Percentiles rank a stretch among this genome's conserved stretches.
Evolutionary conservation across 2,113 vertebrate genomes (phyloP).

Genomic region (Corvus hawaiiensis): DNA sequence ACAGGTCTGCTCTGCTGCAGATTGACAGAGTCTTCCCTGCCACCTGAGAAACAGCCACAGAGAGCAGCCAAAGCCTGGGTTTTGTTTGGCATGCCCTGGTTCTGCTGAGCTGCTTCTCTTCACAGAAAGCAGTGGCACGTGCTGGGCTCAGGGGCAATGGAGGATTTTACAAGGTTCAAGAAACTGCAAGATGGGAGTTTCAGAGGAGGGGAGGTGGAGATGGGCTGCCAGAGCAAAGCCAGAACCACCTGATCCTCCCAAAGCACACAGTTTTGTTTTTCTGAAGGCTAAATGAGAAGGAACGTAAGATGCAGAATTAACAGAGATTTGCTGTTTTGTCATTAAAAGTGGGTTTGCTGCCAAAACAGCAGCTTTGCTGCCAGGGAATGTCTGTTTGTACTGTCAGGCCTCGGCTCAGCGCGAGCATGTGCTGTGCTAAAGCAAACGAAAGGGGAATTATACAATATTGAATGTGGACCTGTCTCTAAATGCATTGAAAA

Average conservation of each 20-base stretch:
- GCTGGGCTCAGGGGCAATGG: background rate
- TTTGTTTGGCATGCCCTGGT: background rate
- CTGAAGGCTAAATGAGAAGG: background rate
- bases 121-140: accelerated
- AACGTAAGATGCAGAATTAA: background rate
- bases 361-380: background rate
- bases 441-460: slow-evolving; percentile 58
- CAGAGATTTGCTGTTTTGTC: background rate
- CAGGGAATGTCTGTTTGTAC: background rate
- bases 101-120: background rate
- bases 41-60: background rate
- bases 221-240: background rate
- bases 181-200: background rate
- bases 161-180: background rate
- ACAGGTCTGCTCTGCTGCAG: background rate
- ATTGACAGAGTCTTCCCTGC: background rate
- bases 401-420: background rate
- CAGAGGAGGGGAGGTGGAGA: background rate
- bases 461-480: slow-evolving; percentile 45
- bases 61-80: background rate
- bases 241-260: background rate
- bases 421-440: background rate
- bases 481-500: slow-evolving; percentile 63
- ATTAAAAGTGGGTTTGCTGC: background rate
- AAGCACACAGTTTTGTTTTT: background rate